Conservation (phyloP, 2,888 invertebrate genomes). For the Lithophane semibrunnea region DNA sequence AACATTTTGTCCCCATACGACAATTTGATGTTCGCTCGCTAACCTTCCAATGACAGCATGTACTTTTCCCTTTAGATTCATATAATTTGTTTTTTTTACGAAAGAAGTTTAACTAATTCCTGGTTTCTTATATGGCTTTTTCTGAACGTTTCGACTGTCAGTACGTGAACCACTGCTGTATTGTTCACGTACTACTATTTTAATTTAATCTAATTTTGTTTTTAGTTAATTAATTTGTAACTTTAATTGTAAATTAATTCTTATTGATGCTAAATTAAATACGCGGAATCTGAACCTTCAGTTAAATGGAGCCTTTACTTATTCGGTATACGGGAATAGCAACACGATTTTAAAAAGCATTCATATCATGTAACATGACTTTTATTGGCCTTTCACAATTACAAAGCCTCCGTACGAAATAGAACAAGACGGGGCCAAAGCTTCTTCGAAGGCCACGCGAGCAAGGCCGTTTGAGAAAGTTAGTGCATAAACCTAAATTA, state of each 20-base stretch:
- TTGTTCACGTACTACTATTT: too few relatives aligned
- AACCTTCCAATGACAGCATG: neutral
- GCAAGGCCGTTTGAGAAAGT: neutral
- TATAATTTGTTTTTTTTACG: neutral
- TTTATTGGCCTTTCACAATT: neutral
- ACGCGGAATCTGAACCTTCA: neutral
- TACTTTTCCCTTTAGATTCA: too few relatives aligned
- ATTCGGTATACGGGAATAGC: neutral
- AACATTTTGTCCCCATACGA: neutral
- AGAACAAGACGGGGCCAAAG: neutral
- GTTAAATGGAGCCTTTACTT: neutral
- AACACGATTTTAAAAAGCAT: neutral
- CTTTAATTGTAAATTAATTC: too few relatives aligned
- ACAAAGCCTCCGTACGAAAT: neutral
- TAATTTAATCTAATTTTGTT: too few relatives aligned
- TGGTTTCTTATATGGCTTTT: too few relatives aligned
- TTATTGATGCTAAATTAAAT: neutral
- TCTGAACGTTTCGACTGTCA: too few relatives aligned
- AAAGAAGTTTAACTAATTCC: neutral
- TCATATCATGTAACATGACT: neutral
- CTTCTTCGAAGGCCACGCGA: neutral
- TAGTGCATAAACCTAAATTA: slow-evolving; percentile 2
- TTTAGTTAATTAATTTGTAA: too few relatives aligned
- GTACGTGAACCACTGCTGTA: too few relatives aligned
- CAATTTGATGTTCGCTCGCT: neutral